Base-by-base conservation (phyloP, 1,140 invertebrate species). In the Oryzaephilus surinamensis region DNA sequence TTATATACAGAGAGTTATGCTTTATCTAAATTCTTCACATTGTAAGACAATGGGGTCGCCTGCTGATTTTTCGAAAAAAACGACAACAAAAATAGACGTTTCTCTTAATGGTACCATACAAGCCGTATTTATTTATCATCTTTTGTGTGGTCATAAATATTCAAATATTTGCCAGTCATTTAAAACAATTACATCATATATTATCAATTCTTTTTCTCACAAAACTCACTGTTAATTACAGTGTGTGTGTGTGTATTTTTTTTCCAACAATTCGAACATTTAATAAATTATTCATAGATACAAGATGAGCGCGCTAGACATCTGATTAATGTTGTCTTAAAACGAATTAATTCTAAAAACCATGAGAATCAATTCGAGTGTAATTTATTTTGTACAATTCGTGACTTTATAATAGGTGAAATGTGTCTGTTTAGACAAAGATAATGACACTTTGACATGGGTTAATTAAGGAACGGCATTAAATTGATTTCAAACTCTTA, bases 331-430 rank as follows among this genome's bases (percentile, higher is more conserved):
- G 37, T 39, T 31, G 36, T 33, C 19, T 32, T 26, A 35, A 42
- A 38, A 19, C 21, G 33, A 38, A 46, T 46, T 46, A 46, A 46
- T 46, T 42, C 34, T 36, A 29, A 16, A 15, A 20, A 41, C 34
- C 33, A 46, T 46, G 45, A 38, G 45, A 46, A 46, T 46, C 45
- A 46, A 46, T 46, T 46, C 43, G 32, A 34, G 39, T 38, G 21
- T 40, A 28, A 32, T 42, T 43, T 43, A 43, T 42, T 42, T 43
- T 46, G 41, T 46, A 27, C 30, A 30, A 33, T 23, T 26, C 37
- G 30, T 27, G 39, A 38, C 26, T 27, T 34, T 34, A 40, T 37
- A 38, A 33, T n/a, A n/a, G n/a, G n/a, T n/a, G n/a, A n/a, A n/a
- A n/a, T n/a, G n/a, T n/a, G n/a, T n/a, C n/a, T n/a, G n/a, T n/a